A percentile compares a stretch with the other conserved stretches of the same genome.
These are phyloP conservation scores for Candoia aspera DNA, from an alignment of 2,113 vertebrate species.

Conservation along the genomic window DNA sequence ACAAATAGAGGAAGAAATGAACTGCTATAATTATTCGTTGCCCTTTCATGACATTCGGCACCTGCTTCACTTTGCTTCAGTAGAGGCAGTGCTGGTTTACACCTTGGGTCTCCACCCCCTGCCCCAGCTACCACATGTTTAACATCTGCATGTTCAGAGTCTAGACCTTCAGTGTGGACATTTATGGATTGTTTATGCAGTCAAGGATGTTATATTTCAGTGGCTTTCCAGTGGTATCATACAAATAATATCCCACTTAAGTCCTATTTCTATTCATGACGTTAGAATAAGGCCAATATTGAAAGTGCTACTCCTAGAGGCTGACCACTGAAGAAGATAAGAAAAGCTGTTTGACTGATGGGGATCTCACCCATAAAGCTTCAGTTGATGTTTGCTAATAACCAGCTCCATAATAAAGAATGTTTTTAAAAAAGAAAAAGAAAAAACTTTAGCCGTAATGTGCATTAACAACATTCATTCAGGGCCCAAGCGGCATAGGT, in stretches of 20 bases:
- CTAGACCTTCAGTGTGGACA: neutral
- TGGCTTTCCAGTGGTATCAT: neutral
- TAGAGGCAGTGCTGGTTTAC: neutral
- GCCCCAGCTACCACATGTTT: neutral
- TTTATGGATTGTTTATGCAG: neutral
- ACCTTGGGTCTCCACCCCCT: neutral
- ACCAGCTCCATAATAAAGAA: neutral
- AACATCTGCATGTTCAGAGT: neutral
- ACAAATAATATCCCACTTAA: no score
- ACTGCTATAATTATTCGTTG: neutral
- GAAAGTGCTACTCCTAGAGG: neutral
- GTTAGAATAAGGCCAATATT: neutral
- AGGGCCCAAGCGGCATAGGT: neutral
- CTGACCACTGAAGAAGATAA: neutral
- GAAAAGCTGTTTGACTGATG: neutral
- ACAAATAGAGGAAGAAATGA: neutral
- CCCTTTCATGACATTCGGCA: neutral
- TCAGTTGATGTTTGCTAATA: neutral
- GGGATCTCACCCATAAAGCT: neutral
- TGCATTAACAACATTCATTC: neutral
- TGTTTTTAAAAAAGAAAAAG: neutral
- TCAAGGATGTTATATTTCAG: neutral
- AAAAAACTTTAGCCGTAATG: neutral
- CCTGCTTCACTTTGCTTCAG: neutral
- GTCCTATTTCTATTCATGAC: neutral